Percentiles rank a stretch among this genome's conserved stretches.
phyloP scores from a whole-genome alignment of 2,113 vertebrate species.

The Chloroceryle aenea region DNA sequence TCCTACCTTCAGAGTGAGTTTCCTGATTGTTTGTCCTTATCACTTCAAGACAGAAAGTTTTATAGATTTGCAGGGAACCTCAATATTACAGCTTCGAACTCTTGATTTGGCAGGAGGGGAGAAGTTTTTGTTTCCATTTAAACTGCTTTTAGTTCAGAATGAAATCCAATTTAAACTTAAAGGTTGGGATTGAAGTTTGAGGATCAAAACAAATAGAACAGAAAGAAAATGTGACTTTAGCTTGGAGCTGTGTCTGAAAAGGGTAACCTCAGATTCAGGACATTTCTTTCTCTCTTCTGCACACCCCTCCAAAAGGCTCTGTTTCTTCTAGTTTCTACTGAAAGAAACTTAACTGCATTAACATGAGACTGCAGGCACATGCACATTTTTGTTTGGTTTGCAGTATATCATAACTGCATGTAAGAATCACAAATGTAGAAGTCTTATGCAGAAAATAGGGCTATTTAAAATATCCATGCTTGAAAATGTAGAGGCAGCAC shows the following conservation, averaged over 20 bases:
- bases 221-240: slow-evolving; percentile 24
- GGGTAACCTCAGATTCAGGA: slow-evolving; percentile 7
- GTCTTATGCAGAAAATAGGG: not conserved
- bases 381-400: not conserved
- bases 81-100: slow-evolving; percentile 61
- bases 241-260: slow-evolving; percentile 38
- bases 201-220: slow-evolving; percentile 46
- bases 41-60: slow-evolving; percentile 78
- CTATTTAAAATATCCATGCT: not conserved
- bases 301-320: not conserved
- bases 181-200: slow-evolving; percentile 50
- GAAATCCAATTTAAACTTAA: slow-evolving; percentile 58
- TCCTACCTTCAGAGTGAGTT: slow-evolving; percentile 70
- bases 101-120: not conserved
- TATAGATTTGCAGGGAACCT: slow-evolving; percentile 67
- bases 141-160: slow-evolving; percentile 54
- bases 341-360: not conserved
- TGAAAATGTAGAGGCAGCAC: not conserved
- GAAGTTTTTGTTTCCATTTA: slow-evolving; percentile 37
- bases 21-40: slow-evolving; percentile 82
- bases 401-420: not conserved
- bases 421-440: not conserved
- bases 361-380: not conserved
- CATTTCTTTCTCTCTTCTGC: not conserved
- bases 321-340: not conserved